phyloP scores from a whole-genome alignment of 1,140 invertebrate species.

The Sitophilus oryzae region DNA sequence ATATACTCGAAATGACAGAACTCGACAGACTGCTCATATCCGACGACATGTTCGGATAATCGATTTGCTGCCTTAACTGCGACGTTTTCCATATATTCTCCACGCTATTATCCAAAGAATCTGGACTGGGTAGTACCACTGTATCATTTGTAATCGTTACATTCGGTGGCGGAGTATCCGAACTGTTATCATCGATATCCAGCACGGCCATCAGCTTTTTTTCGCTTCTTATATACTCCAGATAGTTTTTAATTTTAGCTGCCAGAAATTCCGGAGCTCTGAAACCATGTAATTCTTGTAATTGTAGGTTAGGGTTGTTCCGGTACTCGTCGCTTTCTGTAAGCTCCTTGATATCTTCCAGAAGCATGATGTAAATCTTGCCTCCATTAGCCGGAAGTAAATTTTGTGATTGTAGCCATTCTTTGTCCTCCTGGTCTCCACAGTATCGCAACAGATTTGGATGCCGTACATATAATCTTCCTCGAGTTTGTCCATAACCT shows the following conservation, averaged over 20 bases:
- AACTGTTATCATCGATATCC: conserved; percentile 37
- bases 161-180: conserved; percentile 40
- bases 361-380: conserved; percentile 73
- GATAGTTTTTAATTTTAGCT: conserved; percentile 60
- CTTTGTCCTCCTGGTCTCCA: conserved; percentile 75
- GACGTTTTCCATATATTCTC: conserved; percentile 36
- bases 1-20: conserved; percentile 38
- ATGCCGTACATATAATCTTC: conserved; percentile 70
- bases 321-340: conserved; percentile 66
- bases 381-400: conserved; percentile 70
- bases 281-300: conserved; percentile 65
- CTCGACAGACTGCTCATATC: conserved; percentile 41
- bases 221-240: conserved; percentile 44
- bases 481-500: conserved; percentile 69
- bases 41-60: conserved; percentile 39
- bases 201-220: conserved; percentile 29
- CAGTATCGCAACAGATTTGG: conserved; percentile 65
- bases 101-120: conserved; percentile 33
- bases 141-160: conserved; percentile 32
- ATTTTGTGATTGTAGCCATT: conserved; percentile 72
- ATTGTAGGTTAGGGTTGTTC: conserved; percentile 57
- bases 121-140: conserved; percentile 37
- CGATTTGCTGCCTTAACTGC: conserved; percentile 32
- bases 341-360: conserved; percentile 73
- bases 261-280: conserved; percentile 66